These are phyloP conservation scores for Xestobium rufovillosum DNA, from an alignment of 2,888 invertebrate species.

Conservation along the genomic window DNA sequence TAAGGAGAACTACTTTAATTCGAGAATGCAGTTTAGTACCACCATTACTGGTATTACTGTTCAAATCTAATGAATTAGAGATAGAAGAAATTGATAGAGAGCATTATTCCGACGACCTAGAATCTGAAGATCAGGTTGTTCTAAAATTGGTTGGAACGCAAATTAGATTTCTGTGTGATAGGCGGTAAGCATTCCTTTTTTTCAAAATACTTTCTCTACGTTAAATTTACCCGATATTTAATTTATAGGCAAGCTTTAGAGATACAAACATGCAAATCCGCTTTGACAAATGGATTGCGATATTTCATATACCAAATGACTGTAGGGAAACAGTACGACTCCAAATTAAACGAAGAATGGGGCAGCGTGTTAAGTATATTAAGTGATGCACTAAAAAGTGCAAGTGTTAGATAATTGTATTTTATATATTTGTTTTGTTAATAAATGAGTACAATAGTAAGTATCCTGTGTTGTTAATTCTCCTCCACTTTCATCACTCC, in stretches of 20 bases:
- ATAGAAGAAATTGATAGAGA: slow-evolving; percentile 31
- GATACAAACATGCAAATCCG: slow-evolving; percentile 33
- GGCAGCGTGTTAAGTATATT: slow-evolving; percentile 26
- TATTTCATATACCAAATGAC: slow-evolving; percentile 38
- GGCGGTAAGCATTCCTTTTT: slow-evolving; percentile 36
- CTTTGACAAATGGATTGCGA: slow-evolving; percentile 28
- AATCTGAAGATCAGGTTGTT: slow-evolving; percentile 30
- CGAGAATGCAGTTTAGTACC: slow-evolving; percentile 53
- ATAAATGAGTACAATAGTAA: too few species aligned
- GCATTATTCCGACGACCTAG: slow-evolving; percentile 16
- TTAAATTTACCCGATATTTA: slow-evolving; percentile 17
- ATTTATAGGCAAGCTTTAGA: slow-evolving; percentile 48
- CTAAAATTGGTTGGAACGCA: slow-evolving; percentile 37
- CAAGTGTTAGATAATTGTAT: too few species aligned
- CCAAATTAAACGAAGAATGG: slow-evolving; percentile 28
- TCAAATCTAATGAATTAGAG: slow-evolving; percentile 38
- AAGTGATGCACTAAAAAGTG: slow-evolving; percentile 14
- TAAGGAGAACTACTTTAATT: slow-evolving; percentile 49
- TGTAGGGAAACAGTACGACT: slow-evolving; percentile 27
- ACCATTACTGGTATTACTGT: slow-evolving; percentile 52
- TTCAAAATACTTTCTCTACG: slow-evolving; percentile 7
- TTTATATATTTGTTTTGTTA: too few species aligned
- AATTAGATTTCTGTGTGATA: slow-evolving; percentile 39
- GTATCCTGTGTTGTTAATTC: too few species aligned
- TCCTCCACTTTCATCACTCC: too few species aligned